phyloP scores from a whole-genome alignment of 1,140 invertebrate genomes.

The Pogonomyrmex barbatus region DNA sequence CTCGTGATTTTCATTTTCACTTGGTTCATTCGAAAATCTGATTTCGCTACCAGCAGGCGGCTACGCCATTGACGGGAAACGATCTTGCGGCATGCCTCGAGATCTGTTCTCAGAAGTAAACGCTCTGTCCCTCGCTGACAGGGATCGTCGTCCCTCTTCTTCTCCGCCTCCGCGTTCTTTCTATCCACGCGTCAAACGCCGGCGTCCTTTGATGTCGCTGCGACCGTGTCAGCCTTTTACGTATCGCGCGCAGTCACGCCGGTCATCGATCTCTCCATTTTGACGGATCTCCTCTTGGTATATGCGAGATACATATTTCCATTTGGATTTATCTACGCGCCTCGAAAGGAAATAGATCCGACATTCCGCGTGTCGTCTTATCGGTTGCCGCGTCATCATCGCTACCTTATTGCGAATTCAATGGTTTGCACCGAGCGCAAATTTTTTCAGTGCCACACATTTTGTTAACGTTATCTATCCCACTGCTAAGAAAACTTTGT shows the following conservation, averaged over 20 bases:
- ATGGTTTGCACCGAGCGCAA: no score
- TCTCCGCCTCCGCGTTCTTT: constrained; percentile 46
- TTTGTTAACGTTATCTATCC: no score
- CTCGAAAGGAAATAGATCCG: not conserved
- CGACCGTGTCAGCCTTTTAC: constrained; percentile 52
- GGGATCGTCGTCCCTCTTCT: constrained; percentile 40
- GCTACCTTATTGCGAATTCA: not conserved
- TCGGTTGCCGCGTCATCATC: not conserved
- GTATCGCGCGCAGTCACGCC: not conserved
- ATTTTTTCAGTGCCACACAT: no score
- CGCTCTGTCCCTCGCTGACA: constrained; percentile 57
- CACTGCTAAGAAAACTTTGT: no score
- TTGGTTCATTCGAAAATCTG: constrained; percentile 15
- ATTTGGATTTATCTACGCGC: not conserved
- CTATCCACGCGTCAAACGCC: constrained; percentile 64
- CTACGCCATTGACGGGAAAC: constrained; percentile 73
- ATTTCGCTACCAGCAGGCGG: not conserved
- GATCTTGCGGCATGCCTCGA: constrained; percentile 54
- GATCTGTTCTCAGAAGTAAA: constrained; percentile 69
- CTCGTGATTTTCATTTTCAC: constrained; percentile 8
- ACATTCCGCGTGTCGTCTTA: not conserved
- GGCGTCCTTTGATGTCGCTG: constrained; percentile 62
- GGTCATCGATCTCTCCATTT: constrained; percentile 27
- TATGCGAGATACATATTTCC: not conserved
- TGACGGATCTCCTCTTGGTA: constrained; percentile 8